Evolutionary conservation across 2,888 invertebrate species (phyloP).

Genomic region (Shargacucullia verbasci): DNA sequence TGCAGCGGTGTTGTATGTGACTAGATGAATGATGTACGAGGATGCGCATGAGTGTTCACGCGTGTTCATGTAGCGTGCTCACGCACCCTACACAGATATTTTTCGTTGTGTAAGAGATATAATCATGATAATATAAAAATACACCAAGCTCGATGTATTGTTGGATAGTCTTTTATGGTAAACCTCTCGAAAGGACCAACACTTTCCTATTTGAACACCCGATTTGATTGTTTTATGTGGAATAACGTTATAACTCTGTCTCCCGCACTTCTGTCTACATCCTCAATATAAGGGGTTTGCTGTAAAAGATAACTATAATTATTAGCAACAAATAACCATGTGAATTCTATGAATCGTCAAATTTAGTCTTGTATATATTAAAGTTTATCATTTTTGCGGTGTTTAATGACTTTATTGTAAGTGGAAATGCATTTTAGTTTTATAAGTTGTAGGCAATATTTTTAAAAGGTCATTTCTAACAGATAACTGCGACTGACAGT

Average conservation of each 20-base stretch:
- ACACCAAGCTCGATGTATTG: conserved; percentile 84
- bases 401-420: conserved; percentile 84
- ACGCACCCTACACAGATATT: conserved; percentile 70
- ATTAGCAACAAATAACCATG: conserved; percentile 79
- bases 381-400: conserved; percentile 85
- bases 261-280: conserved; percentile 71
- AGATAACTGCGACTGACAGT: conserved; percentile 82
- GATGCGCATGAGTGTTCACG: conserved; percentile 50
- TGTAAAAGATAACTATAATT: conserved; percentile 73
- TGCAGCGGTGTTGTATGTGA: conserved; percentile 48
- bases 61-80: conserved; percentile 50
- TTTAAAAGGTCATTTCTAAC: conserved; percentile 86
- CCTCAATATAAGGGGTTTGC: conserved; percentile 74
- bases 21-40: conserved; percentile 43
- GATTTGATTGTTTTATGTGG: conserved; percentile 63
- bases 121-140: conserved; percentile 83
- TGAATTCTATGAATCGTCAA: conserved; percentile 82
- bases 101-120: conserved; percentile 82
- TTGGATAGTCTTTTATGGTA: conserved; percentile 75
- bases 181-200: conserved; percentile 77
- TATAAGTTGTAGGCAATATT: conserved; percentile 88
- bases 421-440: conserved; percentile 88
- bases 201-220: conserved; percentile 69
- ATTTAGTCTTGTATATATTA: conserved; percentile 87
- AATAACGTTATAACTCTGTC: conserved; percentile 60